Conservation (phyloP, 35 echinoderm and acorn worm species). For the Nesometra sesokonis region DNA sequence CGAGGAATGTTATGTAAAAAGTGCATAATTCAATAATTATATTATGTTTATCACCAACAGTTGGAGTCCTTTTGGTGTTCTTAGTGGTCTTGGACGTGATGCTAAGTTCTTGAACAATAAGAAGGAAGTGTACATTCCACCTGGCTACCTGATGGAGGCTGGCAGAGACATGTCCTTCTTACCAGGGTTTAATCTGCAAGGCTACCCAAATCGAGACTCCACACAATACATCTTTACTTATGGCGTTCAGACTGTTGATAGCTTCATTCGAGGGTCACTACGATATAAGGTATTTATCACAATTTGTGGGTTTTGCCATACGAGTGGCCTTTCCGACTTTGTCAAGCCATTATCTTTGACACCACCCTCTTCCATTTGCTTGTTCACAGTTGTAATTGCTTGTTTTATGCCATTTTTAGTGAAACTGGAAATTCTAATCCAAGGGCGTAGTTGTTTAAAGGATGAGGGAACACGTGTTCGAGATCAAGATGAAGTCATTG, state of each 20-base stretch:
- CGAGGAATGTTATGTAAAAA: too few relatives aligned
- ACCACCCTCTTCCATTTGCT: too few relatives aligned
- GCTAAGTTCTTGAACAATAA: conserved; percentile 75
- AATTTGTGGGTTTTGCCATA: too few relatives aligned
- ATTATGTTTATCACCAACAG: conserved; percentile 16
- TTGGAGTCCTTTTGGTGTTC: conserved; percentile 67
- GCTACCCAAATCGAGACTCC: conserved; percentile 80
- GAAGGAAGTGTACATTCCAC: conserved; percentile 79
- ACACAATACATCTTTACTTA: conserved; percentile 76
- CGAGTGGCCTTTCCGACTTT: too few relatives aligned
- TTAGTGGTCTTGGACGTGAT: conserved; percentile 40
- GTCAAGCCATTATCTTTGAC: too few relatives aligned
- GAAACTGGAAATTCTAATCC: too few relatives aligned
- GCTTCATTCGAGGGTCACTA: conserved; percentile 62
- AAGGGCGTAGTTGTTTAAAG: too few relatives aligned
- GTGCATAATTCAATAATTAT: too few relatives aligned
- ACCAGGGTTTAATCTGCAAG: conserved; percentile 93
- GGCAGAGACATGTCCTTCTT: conserved; percentile 52
- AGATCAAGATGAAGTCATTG: too few relatives aligned
- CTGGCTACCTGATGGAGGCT: conserved; percentile 57
- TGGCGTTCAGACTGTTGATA: conserved; percentile 69
- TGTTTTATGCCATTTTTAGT: too few relatives aligned
- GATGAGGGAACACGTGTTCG: too few relatives aligned
- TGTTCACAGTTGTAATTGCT: too few relatives aligned
- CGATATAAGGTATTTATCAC: conserved; percentile 97